Conservation (phyloP, 2,113 vertebrate species). For the Cyphomyrus plagiostoma region DNA sequence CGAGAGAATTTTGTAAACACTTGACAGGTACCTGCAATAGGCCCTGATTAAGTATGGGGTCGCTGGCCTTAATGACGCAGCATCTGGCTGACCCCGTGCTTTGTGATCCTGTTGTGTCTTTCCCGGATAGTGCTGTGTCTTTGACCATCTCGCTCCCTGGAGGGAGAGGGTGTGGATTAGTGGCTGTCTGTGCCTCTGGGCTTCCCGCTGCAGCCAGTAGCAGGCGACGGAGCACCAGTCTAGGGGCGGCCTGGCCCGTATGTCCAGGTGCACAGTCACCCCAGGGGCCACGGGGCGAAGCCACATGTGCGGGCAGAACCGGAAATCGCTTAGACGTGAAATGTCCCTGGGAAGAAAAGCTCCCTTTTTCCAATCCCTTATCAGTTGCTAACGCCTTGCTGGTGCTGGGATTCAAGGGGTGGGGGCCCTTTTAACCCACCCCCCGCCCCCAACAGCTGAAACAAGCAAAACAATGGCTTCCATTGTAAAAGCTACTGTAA, state of each 20-base stretch:
- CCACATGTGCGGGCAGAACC: neutral
- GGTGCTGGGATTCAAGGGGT: neutral
- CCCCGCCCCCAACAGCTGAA: neutral
- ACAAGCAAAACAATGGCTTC: neutral
- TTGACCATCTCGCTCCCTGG: neutral
- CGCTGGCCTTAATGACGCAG: neutral
- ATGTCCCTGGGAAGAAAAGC: neutral
- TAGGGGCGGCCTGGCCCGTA: neutral
- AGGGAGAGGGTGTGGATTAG: neutral
- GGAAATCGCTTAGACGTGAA: neutral
- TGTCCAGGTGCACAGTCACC: neutral
- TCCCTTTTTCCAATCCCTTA: neutral
- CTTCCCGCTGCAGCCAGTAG: neutral
- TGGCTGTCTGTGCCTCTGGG: neutral
- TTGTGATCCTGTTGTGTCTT: neutral
- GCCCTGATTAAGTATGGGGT: neutral
- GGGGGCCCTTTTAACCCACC: neutral
- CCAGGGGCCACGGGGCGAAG: neutral
- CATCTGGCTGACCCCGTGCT: neutral
- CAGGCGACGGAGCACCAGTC: neutral
- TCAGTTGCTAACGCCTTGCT: neutral
- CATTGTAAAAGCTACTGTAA: neutral
- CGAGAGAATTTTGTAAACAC: neutral
- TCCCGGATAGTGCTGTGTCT: neutral
- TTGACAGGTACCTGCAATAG: neutral